phyloP scores from a whole-genome alignment of 2,888 invertebrate species.

The Eurois occulta region DNA sequence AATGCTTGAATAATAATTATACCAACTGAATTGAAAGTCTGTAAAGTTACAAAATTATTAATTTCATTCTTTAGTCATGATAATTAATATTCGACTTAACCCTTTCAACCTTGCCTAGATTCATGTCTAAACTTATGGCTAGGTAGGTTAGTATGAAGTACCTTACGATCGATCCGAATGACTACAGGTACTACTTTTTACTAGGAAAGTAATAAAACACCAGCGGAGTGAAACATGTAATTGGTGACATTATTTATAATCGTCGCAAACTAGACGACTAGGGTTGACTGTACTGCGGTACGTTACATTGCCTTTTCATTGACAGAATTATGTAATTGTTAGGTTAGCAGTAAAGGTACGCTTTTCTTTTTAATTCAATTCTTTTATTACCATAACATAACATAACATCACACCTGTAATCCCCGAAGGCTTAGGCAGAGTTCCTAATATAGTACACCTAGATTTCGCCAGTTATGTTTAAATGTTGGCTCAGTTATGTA shows the following conservation, averaged over 20 bases:
- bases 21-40: neutral
- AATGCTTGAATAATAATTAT: neutral
- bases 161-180: slow-evolving; percentile 29
- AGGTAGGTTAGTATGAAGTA: neutral
- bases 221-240: slow-evolving; percentile 21
- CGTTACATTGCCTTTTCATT: neutral
- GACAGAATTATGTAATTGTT: neutral
- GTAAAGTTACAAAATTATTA: slow-evolving; percentile 3
- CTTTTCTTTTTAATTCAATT: neutral
- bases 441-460: too few species aligned
- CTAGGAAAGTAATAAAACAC: slow-evolving; percentile 31
- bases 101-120: slow-evolving; percentile 19
- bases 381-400: neutral
- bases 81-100: slow-evolving; percentile 4
- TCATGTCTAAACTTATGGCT: neutral
- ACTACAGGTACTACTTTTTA: slow-evolving; percentile 4
- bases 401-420: too few species aligned
- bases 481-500: too few species aligned
- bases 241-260: slow-evolving; percentile 27
- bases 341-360: neutral
- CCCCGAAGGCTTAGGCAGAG: too few species aligned
- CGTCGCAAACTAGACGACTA: neutral
- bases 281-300: neutral
- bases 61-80: neutral
- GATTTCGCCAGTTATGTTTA: too few species aligned